Evolutionary conservation across 2,888 invertebrate genomes (phyloP).

Genomic region (Oegoconia quadripuncta): DNA sequence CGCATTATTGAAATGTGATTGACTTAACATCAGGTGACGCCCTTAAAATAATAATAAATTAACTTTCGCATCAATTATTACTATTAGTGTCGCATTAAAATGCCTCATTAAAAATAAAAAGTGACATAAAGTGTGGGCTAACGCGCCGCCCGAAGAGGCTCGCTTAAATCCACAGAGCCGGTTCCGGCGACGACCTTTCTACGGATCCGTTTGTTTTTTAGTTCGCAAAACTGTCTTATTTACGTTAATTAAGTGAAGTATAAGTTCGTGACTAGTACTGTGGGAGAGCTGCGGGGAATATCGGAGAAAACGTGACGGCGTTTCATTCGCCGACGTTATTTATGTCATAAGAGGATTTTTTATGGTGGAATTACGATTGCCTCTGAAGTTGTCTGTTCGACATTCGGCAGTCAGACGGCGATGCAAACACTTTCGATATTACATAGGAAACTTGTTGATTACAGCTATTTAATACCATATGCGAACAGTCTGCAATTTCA

Average conservation of each 20-base stretch:
- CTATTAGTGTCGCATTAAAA: conserved; percentile 42
- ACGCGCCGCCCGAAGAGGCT: conserved; percentile 30
- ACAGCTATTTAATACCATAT: too few species aligned
- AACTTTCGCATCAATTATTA: conserved; percentile 37
- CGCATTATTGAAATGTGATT: too few species aligned
- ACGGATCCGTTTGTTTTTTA: conserved; percentile 56
- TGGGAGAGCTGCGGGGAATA: conserved; percentile 44
- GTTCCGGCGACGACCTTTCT: conserved; percentile 61
- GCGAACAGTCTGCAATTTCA: too few species aligned
- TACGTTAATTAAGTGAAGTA: conserved; percentile 78
- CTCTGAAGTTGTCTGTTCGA: conserved; percentile 8
- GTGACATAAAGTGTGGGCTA: conserved; percentile 60
- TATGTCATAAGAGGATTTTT: conserved; percentile 33
- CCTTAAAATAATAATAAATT: conserved; percentile 33
- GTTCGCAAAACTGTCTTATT: conserved; percentile 73
- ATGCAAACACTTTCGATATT: conserved; percentile 1
- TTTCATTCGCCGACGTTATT: conserved; percentile 25
- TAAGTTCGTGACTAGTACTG: conserved; percentile 76
- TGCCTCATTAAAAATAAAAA: conserved; percentile 64
- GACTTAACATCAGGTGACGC: conserved; percentile 4
- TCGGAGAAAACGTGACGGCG: conserved; percentile 50
- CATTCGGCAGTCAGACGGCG: conserved; percentile 6
- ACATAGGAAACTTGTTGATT: conserved; percentile 4
- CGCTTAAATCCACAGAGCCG: conserved; percentile 47
- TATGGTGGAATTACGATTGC: conserved; percentile 2